phyloP scores from a whole-genome alignment of 2,888 invertebrate genomes.

The Acleris holmiana region DNA sequence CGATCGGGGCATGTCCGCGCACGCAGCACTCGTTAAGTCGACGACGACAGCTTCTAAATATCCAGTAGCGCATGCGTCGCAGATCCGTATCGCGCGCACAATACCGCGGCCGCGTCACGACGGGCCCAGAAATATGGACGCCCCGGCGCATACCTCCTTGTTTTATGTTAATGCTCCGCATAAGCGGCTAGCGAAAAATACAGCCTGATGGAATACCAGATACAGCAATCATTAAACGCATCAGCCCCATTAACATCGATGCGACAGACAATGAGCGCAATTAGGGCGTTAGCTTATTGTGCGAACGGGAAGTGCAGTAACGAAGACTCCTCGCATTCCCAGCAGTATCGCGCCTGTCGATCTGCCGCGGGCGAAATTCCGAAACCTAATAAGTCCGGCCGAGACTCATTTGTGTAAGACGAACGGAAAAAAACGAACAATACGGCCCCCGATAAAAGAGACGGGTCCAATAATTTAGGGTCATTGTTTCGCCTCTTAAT shows the following conservation, averaged over 20 bases:
- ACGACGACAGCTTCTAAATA: conserved; percentile 78
- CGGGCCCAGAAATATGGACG: conserved; percentile 80
- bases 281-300: conserved; percentile 63
- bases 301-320: conserved; percentile 70
- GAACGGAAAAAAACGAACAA: conserved; percentile 73
- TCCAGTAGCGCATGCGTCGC: conserved; percentile 75
- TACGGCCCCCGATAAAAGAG: conserved; percentile 73
- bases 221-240: conserved; percentile 51
- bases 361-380: conserved; percentile 75
- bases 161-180: conserved; percentile 81
- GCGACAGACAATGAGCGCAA: conserved; percentile 48
- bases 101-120: conserved; percentile 79
- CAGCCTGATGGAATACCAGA: conserved; percentile 72
- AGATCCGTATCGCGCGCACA: conserved; percentile 82
- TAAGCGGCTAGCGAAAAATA: conserved; percentile 71
- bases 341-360: conserved; percentile 73
- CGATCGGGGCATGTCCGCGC: conserved; percentile 67
- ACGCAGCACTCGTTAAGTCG: conserved; percentile 81
- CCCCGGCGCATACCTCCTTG: conserved; percentile 68
- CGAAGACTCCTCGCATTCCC: conserved; percentile 46
- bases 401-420: conserved; percentile 81
- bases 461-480: conserved; percentile 81
- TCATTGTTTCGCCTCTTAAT: conserved; percentile 81
- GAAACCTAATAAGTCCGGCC: conserved; percentile 80
- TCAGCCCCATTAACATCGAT: conserved; percentile 42